Conservation (phyloP, 2,113 vertebrate species). For the Lophius piscatorius region DNA sequence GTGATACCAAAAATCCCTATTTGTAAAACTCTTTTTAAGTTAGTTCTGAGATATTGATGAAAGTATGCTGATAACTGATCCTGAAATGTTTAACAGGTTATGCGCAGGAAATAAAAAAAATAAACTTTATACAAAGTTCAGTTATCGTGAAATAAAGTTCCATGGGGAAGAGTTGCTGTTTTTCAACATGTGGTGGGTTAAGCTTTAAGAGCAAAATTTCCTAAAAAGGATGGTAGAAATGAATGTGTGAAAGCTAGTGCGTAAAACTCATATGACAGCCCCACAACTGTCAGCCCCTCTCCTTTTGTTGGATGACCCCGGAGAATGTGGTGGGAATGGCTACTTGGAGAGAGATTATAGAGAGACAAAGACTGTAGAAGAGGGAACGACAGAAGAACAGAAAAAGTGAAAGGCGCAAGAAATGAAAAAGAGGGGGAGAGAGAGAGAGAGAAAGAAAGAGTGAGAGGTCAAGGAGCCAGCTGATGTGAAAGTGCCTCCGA, state of each 20-base stretch:
- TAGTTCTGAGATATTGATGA: too few relatives aligned
- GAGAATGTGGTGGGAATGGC: slow-evolving; percentile 75
- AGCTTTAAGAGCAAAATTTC: not conserved
- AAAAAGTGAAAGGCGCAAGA: slow-evolving; percentile 45
- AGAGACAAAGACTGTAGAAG: slow-evolving; percentile 52
- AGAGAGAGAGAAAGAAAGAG: slow-evolving; percentile 13
- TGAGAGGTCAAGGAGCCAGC: slow-evolving; percentile 64
- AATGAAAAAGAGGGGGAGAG: slow-evolving; percentile 40
- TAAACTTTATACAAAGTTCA: too few relatives aligned
- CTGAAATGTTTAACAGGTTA: too few relatives aligned
- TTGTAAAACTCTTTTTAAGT: too few relatives aligned
- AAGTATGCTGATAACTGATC: too few relatives aligned
- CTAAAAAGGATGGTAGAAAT: not conserved
- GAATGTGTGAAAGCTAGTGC: slow-evolving; percentile 37
- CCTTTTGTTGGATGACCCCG: slow-evolving; percentile 73
- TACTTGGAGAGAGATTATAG: slow-evolving; percentile 67
- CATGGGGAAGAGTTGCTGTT: not conserved
- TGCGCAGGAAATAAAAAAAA: too few relatives aligned
- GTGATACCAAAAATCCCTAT: too few relatives aligned
- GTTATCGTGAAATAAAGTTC: too few relatives aligned
- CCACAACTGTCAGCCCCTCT: slow-evolving; percentile 66
- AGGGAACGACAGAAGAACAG: slow-evolving; percentile 51
- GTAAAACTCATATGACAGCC: slow-evolving; percentile 65
- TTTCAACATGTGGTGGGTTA: not conserved
- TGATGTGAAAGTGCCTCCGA: slow-evolving; percentile 73